Evolutionary conservation across 2,888 invertebrate genomes (phyloP), one percentile per base, ranked within the genome.

Genomic region (Sesamia inferens): DNA sequence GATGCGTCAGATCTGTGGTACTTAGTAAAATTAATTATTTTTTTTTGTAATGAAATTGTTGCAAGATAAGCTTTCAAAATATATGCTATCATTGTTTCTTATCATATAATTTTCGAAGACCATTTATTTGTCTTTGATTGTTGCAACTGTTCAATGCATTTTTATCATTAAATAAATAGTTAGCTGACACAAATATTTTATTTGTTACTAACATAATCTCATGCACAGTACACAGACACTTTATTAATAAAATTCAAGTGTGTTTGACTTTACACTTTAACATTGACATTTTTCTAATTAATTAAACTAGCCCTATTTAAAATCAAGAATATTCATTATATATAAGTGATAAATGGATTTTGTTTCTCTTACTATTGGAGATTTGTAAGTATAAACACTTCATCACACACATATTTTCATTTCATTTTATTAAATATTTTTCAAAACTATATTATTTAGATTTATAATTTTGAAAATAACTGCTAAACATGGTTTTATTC

Each of bases 21-120:
- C 42, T 75, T 42, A 42, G 48, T 75, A 13, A 13, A 71, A 70
- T 44, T 70, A 31, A 62, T 31, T 57, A 42, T 4, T 42, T 24
- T 57, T 57, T 22, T 62, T 44, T 71, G 42, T 51, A 57, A 63
- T 63, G 6, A 55, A 61, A 51, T 57, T 63, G 31, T 44, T 51
- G 31, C 42, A 68, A 48, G 61, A 19, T 75, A 78, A 13, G 57
- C 44, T 78, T 57, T 78, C 13, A 57, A 78, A 74, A 57, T 62
- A 51, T n/a, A 51, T 10, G 19, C 19, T n/a, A 62, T 44, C 57
- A 51, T 8, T 24, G 48, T 39, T 47, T 22, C 13, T 0, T 69
- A 69, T 59, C 74, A 77, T 59, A 14, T 51, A 13, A 78, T 71
- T 75, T 62, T 62, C 14, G 14, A 72, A 54, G 31, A 61, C 19